A percentile compares a stretch with the other conserved stretches of the same genome.
Conservation (phyloP, 2,113 vertebrate species). For the Lethenteron reissneri region DNA sequence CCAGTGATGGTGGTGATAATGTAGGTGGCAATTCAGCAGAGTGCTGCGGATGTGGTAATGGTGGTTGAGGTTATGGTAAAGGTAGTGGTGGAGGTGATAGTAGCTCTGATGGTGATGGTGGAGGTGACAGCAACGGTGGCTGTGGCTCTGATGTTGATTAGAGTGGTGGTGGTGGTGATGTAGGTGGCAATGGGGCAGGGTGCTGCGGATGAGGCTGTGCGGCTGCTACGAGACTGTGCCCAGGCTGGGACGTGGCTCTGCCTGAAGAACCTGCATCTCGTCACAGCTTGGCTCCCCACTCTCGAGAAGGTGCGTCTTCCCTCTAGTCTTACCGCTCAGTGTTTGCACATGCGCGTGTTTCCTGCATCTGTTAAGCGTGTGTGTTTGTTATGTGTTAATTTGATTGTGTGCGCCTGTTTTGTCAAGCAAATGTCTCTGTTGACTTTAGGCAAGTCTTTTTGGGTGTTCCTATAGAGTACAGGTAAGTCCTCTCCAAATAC, state of each 20-base stretch:
- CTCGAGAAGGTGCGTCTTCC: constrained; percentile 54
- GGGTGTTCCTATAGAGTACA: neutral
- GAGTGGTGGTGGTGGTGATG: constrained; percentile 12
- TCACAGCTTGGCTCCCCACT: constrained; percentile 68
- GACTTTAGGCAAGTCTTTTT: neutral
- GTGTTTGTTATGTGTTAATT: neutral
- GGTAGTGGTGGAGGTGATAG: neutral
- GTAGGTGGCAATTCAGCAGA: neutral
- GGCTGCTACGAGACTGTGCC: constrained; percentile 56
- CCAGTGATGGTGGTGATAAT: too few species aligned
- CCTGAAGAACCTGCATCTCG: constrained; percentile 89
- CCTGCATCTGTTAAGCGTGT: too few species aligned
- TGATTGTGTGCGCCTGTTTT: neutral
- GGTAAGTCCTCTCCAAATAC: too few species aligned
- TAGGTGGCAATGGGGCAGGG: constrained; percentile 97
- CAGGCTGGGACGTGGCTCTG: constrained; percentile 71
- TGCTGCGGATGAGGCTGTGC: constrained; percentile 75
- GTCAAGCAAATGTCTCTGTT: neutral
- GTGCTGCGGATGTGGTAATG: neutral
- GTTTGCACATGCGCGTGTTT: neutral
- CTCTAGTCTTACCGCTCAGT: neutral
- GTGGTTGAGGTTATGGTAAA: neutral
- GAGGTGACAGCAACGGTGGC: neutral
- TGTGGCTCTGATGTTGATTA: neutral
- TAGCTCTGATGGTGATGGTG: neutral